A percentile compares a stretch with the other conserved stretches of the same genome.
Evolutionary conservation across 2,797 vertebrate species (phyloP).

Genomic region (Lagorchestes hirsutus): DNA sequence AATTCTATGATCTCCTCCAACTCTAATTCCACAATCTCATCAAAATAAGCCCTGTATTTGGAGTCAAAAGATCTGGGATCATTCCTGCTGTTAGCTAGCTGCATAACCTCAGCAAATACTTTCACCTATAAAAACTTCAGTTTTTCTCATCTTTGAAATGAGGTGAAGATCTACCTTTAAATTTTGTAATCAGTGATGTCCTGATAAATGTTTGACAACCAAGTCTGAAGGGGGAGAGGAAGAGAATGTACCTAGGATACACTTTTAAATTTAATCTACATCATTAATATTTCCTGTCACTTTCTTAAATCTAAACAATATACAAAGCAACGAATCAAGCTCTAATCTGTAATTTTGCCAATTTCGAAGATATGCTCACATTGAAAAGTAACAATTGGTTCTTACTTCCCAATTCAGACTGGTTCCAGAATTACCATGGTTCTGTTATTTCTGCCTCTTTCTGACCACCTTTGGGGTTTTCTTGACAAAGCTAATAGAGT

Average conservation of each 20-base stretch:
- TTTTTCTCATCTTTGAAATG: neutral
- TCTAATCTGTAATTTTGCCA: neutral
- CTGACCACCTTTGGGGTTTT: neutral
- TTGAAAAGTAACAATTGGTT: neutral
- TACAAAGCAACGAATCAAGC: neutral
- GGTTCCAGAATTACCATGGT: neutral
- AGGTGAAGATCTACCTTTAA: neutral
- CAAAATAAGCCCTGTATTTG: neutral
- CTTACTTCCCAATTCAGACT: neutral
- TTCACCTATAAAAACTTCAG: neutral
- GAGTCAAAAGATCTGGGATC: neutral
- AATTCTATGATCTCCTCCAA: neutral
- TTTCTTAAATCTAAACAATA: neutral
- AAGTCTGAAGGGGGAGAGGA: neutral
- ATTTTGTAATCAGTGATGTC: neutral
- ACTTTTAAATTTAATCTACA: neutral
- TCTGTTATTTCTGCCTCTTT: neutral
- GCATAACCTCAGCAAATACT: neutral
- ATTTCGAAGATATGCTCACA: neutral
- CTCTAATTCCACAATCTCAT: neutral
- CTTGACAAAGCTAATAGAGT: neutral
- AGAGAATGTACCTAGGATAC: neutral
- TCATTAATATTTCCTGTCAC: neutral
- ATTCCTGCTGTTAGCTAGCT: neutral
- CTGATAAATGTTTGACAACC: neutral